A percentile compares a stretch with the other conserved stretches of the same genome.
These are phyloP conservation scores for Rhynchomys soricoides DNA, from an alignment of 2,113 vertebrate species.

Conservation along the genomic window DNA sequence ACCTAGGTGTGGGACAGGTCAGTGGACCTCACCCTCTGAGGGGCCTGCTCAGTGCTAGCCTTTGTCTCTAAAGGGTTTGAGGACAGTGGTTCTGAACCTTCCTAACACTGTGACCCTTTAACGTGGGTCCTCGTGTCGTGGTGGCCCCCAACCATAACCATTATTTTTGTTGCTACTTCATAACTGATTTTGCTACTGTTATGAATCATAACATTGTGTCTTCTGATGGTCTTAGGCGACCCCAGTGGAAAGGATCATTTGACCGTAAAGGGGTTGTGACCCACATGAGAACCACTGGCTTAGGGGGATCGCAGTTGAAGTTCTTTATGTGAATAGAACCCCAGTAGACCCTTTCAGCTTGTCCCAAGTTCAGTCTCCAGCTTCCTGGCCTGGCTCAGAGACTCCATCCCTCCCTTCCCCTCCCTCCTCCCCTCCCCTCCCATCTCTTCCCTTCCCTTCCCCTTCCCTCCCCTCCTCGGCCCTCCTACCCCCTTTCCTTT, in stretches of 20 bases:
- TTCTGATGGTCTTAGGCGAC: not conserved
- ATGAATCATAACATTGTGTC: not conserved
- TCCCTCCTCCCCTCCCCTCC: too few relatives aligned
- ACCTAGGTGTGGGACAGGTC: not conserved
- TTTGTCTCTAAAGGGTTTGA: not conserved
- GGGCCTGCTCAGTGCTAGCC: not conserved
- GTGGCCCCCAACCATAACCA: not conserved
- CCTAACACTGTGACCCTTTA: not conserved
- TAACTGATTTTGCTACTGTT: not conserved
- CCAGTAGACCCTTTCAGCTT: not conserved
- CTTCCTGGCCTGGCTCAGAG: not conserved
- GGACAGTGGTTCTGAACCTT: not conserved
- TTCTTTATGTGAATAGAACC: not conserved
- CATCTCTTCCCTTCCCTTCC: too few relatives aligned
- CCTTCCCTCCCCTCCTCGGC: accelerated
- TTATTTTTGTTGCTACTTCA: not conserved
- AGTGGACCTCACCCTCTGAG: not conserved
- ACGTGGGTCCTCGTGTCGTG: not conserved
- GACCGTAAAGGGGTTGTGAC: not conserved
- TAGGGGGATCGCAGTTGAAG: not conserved
- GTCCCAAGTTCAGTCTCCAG: too few relatives aligned
- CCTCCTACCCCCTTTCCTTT: not conserved
- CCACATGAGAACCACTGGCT: not conserved
- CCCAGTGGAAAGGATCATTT: not conserved
- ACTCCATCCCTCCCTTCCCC: accelerated